phyloP scores from a whole-genome alignment of 2,888 invertebrate species.

The Dasypolia templi region DNA sequence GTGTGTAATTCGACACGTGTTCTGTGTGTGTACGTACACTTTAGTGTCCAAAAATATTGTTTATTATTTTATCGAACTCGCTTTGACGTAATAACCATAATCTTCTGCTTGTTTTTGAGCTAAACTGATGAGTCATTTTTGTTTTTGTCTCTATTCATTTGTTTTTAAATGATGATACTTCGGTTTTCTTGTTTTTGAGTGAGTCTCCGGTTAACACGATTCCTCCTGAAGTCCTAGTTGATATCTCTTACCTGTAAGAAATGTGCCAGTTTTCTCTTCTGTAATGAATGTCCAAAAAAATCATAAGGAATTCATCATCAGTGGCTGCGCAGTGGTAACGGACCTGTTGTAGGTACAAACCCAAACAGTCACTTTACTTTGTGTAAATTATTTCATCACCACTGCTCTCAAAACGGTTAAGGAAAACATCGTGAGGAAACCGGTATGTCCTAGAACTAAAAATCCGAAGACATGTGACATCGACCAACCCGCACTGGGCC shows the following conservation, averaged over 20 bases:
- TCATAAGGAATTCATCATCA: too few species aligned
- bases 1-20: conserved; percentile 18
- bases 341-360: too few species aligned
- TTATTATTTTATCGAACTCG: conserved; percentile 38
- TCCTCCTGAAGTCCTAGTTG: background rate
- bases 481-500: too few species aligned
- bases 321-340: too few species aligned
- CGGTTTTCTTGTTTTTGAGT: background rate
- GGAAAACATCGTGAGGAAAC: too few species aligned
- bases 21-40: conserved; percentile 13
- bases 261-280: background rate
- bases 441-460: too few species aligned
- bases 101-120: conserved; percentile 32
- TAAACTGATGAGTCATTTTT: conserved; percentile 36
- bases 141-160: conserved; percentile 22
- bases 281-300: too few species aligned
- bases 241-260: background rate
- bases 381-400: too few species aligned
- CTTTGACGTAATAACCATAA: conserved; percentile 43
- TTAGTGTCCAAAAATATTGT: conserved; percentile 27
- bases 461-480: too few species aligned
- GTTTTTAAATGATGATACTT: background rate
- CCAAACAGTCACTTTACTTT: too few species aligned
- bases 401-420: too few species aligned
- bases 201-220: background rate